Evolutionary conservation across 2,113 vertebrate genomes (phyloP), one percentile per base, ranked within the genome.

Genomic region (Pao palembangensis): DNA sequence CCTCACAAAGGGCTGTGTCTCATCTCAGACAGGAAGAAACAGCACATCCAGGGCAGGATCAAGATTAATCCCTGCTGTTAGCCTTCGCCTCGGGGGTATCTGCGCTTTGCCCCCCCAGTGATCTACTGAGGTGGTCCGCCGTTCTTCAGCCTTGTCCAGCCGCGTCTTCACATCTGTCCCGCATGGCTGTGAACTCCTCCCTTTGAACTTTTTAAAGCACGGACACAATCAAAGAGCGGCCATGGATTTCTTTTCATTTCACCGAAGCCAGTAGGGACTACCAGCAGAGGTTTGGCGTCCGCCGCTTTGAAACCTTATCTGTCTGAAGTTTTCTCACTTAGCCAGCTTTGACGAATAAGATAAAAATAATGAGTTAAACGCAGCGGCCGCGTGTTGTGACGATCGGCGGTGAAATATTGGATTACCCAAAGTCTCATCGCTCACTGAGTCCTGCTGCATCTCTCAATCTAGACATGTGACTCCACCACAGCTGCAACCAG

Each of bases 271-370:
- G 53, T 18, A 14, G 28, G 64, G 44, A 43, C 21, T 56, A 71
- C 58, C 70, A 51, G 58, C 58, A 47, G 52, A 51, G 59, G 49
- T 15, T 6, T n/a, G 48, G 48, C 17, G 48, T 43, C 57, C 48
- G 46, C 28, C 47, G 66, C 63, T 71, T 76, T 74, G 64, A 81
- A 79, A 55, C 65, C 34, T 34, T 66, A 60, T 71, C 69, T 61
- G 16, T 58, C 44, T 64, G 63, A 46, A 75, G 58, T 51, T 61
- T 56, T 56, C 52, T 31, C 54, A 44, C 23, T 5, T 18, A 44
- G 41, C 41, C 25, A 51, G 18, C 62, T 76, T 73, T 74, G 64
- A 71, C 69, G 65, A 62, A 58, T 5, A 8, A 34, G 31, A 42
- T 4, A 23, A 51, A 49, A 68, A 66, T 34, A 59, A 55, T 19